phyloP scores from a whole-genome alignment of 2,113 vertebrate species.

The Anoura caudifer region DNA sequence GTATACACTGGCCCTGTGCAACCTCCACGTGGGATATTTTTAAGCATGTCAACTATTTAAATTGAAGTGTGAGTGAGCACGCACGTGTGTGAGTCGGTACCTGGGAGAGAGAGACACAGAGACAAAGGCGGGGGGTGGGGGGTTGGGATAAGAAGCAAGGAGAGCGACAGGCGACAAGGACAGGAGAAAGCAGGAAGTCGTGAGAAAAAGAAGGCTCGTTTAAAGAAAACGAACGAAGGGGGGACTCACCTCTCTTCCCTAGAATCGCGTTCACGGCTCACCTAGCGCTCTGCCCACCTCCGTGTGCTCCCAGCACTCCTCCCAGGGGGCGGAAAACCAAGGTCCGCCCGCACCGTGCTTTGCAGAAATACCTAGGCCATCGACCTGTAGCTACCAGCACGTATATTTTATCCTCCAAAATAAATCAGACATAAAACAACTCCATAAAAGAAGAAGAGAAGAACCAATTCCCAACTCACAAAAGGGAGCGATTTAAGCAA shows the following conservation, averaged over 20 bases:
- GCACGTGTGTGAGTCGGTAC: background rate
- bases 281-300: background rate
- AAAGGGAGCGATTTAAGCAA: background rate
- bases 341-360: background rate
- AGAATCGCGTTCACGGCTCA: background rate
- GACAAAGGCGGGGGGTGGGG: fast-evolving
- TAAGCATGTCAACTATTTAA: background rate
- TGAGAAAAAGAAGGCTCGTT: background rate
- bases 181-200: background rate
- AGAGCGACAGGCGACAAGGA: background rate
- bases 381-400: background rate
- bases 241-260: background rate
- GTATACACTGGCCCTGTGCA: background rate
- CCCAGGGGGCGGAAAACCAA: background rate
- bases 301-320: background rate
- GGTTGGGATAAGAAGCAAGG: background rate
- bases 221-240: background rate
- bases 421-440: constrained; percentile 18
- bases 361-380: background rate
- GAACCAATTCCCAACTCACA: background rate
- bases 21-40: background rate
- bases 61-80: background rate
- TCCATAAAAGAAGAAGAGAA: background rate
- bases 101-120: background rate
- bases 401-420: background rate